These are phyloP conservation scores for Nebria brevicollis DNA, from an alignment of 2,888 invertebrate species.

Conservation along the genomic window DNA sequence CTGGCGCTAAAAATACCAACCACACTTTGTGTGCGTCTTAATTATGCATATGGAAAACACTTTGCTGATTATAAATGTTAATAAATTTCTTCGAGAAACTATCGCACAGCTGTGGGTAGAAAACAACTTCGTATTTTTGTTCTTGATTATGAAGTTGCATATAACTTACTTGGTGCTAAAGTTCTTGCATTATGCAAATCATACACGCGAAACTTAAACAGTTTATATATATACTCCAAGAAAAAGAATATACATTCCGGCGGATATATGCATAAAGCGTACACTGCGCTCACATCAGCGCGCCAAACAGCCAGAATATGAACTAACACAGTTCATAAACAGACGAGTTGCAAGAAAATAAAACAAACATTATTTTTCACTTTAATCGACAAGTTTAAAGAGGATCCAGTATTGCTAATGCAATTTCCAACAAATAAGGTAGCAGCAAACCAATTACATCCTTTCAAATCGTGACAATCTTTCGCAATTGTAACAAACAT, in stretches of 20 bases:
- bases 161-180: slow-evolving; percentile 29
- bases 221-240: slow-evolving; percentile 12
- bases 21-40: slow-evolving; percentile 14
- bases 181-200: slow-evolving; percentile 43
- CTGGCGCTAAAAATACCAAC: slow-evolving; percentile 11
- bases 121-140: slow-evolving; percentile 29
- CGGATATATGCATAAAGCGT: background rate
- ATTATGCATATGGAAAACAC: slow-evolving; percentile 17
- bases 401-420: too few relatives aligned
- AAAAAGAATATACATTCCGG: background rate
- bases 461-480: too few relatives aligned
- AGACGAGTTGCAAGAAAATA: too few relatives aligned
- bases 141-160: slow-evolving; percentile 43
- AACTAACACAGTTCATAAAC: background rate
- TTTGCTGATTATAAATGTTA: slow-evolving; percentile 26
- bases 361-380: too few relatives aligned
- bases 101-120: slow-evolving; percentile 25
- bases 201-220: slow-evolving; percentile 39
- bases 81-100: slow-evolving; percentile 23
- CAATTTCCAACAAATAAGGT: too few relatives aligned
- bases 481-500: too few relatives aligned
- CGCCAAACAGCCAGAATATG: background rate
- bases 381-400: too few relatives aligned
- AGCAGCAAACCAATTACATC: too few relatives aligned
- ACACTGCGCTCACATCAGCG: background rate